Percentiles rank a stretch among this genome's conserved stretches.
Conservation (phyloP, 2,113 vertebrate genomes). For the Pomatostomus ruficeps region DNA sequence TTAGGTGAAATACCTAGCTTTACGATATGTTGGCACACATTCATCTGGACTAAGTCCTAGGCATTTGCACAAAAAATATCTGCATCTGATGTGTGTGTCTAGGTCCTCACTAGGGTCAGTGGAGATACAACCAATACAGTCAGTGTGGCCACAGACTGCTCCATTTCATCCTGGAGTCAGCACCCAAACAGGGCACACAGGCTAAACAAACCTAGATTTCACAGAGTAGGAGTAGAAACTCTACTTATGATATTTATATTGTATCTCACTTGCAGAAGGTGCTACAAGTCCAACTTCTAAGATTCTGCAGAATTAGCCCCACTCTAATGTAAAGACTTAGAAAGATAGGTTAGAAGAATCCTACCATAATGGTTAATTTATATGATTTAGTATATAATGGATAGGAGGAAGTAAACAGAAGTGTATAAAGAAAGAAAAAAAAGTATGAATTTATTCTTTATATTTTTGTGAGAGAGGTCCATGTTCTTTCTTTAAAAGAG, state of each 20-base stretch:
- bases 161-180: background rate
- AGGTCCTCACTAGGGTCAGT: background rate
- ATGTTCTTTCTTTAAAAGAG: background rate
- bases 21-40: accelerated
- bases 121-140: background rate
- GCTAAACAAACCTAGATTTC: background rate
- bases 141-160: background rate
- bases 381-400: background rate
- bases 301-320: background rate
- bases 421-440: background rate
- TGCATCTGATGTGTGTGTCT: background rate
- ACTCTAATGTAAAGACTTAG: background rate
- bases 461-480: background rate
- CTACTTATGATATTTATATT: background rate
- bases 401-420: background rate
- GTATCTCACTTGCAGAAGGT: background rate
- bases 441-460: background rate
- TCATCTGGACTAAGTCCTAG: background rate
- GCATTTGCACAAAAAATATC: background rate
- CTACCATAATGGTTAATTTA: background rate
- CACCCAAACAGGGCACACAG: background rate
- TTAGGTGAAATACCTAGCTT: background rate
- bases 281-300: background rate
- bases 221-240: background rate
- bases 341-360: background rate